Conservation (phyloP, 2,113 vertebrate genomes). For the Podiceps cristatus region DNA sequence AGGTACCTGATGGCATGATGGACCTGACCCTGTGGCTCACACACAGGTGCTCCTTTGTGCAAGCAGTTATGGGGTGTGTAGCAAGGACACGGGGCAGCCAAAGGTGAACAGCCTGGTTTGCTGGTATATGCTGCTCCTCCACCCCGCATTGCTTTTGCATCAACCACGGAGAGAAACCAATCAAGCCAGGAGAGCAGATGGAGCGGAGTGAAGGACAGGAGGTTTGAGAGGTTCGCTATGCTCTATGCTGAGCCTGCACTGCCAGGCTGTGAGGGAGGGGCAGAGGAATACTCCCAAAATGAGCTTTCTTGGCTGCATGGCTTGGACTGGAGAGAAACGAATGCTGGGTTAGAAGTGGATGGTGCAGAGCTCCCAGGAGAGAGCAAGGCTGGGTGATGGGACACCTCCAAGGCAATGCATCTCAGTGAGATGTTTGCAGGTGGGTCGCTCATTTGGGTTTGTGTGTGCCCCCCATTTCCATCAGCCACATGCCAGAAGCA, state of each 20-base stretch:
- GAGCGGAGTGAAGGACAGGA: neutral
- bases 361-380: neutral
- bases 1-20: neutral
- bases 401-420: neutral
- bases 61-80: neutral
- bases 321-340: neutral
- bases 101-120: neutral
- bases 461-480: fast-evolving
- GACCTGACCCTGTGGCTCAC: neutral
- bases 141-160: fast-evolving
- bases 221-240: neutral
- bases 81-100: neutral
- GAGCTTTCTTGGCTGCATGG: neutral
- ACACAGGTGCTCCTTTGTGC: fast-evolving
- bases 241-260: neutral
- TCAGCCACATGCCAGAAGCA: neutral
- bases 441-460: neutral
- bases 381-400: neutral
- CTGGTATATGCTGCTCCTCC: neutral
- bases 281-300: neutral
- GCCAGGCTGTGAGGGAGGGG: neutral
- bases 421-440: neutral
- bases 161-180: neutral
- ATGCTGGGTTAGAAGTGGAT: neutral
- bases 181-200: neutral